Evolutionary conservation across 1,140 invertebrate species (phyloP).

Genomic region (Gonatopus flavifemur): DNA sequence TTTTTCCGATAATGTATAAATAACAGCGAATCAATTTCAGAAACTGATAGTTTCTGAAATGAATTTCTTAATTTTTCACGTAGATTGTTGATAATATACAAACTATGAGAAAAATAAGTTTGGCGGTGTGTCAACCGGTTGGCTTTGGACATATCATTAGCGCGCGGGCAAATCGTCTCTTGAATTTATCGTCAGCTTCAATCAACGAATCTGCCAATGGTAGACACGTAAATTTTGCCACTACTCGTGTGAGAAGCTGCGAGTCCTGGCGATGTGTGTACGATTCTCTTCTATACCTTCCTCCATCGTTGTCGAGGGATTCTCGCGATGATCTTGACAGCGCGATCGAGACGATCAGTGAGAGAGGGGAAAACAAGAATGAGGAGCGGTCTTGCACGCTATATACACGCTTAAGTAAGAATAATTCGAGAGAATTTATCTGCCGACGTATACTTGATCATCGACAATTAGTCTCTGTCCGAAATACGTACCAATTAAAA

Average conservation of each 20-base stretch:
- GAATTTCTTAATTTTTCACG: too few relatives aligned
- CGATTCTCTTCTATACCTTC: conserved; percentile 12
- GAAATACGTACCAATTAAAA: too few relatives aligned
- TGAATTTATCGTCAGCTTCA: conserved; percentile 19
- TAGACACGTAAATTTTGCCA: conserved; percentile 27
- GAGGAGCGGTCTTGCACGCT: neutral
- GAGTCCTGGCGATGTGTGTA: too few relatives aligned
- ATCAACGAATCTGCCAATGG: conserved; percentile 15
- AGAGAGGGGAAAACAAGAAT: neutral
- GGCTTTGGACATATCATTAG: conserved; percentile 15
- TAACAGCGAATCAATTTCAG: too few relatives aligned
- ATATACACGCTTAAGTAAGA: too few relatives aligned
- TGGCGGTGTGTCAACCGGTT: conserved; percentile 16
- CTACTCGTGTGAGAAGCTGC: conserved; percentile 21
- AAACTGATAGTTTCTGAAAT: too few relatives aligned
- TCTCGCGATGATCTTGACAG: conserved; percentile 22
- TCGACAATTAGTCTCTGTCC: too few relatives aligned
- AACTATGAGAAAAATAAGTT: too few relatives aligned
- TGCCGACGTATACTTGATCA: too few relatives aligned
- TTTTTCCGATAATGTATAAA: too few relatives aligned
- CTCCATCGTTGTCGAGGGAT: neutral
- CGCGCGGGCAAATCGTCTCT: conserved; percentile 25
- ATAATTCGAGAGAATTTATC: too few relatives aligned
- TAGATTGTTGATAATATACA: too few relatives aligned
- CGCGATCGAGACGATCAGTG: conserved; percentile 15